phyloP scores from a whole-genome alignment of 2,797 vertebrate genomes.

The Epinephelus malabaricus region DNA sequence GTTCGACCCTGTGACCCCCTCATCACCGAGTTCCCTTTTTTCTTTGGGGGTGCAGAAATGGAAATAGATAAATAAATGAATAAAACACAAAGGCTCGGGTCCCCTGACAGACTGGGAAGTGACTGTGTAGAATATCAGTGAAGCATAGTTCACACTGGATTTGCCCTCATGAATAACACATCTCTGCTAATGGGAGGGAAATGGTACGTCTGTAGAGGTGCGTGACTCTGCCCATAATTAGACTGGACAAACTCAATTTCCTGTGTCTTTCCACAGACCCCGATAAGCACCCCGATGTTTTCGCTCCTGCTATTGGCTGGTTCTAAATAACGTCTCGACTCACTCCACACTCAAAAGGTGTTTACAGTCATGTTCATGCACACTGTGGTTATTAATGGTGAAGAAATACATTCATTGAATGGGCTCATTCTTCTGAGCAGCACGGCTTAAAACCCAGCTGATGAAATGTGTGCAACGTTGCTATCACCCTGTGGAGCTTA shows the following conservation, averaged over 20 bases:
- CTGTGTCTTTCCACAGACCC: constrained; percentile 83
- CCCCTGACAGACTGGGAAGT: constrained; percentile 79
- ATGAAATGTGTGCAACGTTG: not conserved
- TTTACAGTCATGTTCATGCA: constrained; percentile 59
- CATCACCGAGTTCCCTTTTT: constrained; percentile 54
- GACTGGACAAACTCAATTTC: constrained; percentile 88
- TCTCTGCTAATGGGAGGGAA: constrained; percentile 86
- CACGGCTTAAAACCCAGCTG: not conserved
- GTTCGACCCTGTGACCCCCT: constrained; percentile 70
- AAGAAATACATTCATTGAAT: constrained; percentile 55
- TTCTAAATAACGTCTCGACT: constrained; percentile 67
- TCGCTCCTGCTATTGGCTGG: constrained; percentile 51
- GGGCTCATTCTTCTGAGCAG: constrained; percentile 1
- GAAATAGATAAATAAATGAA: constrained; percentile 85
- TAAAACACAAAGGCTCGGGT: constrained; percentile 76
- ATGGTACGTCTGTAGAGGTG: constrained; percentile 76
- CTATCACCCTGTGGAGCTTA: constrained; percentile 1
- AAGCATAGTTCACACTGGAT: constrained; percentile 86
- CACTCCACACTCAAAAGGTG: constrained; percentile 58
- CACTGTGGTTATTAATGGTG: constrained; percentile 46
- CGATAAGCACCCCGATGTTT: constrained; percentile 78
- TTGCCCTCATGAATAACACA: constrained; percentile 90
- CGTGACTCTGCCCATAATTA: constrained; percentile 83
- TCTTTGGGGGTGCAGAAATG: constrained; percentile 40
- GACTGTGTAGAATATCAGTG: constrained; percentile 86